Conservation (phyloP, 1,140 invertebrate genomes). For the Palaemon carinicauda region DNA sequence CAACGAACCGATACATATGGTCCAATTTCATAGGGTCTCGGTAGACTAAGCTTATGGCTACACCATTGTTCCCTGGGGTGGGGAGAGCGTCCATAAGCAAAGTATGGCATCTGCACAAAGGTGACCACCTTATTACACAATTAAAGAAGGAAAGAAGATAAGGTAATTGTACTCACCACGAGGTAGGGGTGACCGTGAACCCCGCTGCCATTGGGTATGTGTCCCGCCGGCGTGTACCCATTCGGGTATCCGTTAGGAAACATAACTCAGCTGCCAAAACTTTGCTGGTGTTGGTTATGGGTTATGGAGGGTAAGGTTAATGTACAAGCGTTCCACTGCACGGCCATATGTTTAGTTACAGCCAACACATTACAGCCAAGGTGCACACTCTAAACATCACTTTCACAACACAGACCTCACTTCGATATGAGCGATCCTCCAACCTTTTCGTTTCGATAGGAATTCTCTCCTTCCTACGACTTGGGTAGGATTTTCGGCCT, state of each 20-base stretch:
- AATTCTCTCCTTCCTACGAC: no score
- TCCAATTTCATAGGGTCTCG: no score
- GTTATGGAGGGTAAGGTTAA: constrained; percentile 9
- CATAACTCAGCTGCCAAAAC: constrained; percentile 20
- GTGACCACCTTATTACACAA: no score
- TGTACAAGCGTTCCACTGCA: constrained; percentile 32
- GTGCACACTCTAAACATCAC: constrained; percentile 25
- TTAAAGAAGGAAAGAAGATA: not conserved
- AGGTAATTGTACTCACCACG: constrained; percentile 6
- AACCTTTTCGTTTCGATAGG: not conserved
- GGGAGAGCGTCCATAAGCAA: no score
- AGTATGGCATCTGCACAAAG: no score
- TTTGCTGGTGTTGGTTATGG: not conserved
- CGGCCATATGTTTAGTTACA: constrained; percentile 52
- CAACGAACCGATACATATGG: no score
- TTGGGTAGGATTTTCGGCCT: no score
- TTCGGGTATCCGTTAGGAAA: constrained; percentile 45
- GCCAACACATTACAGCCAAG: constrained; percentile 23
- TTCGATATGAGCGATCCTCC: not conserved
- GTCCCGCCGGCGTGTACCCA: constrained; percentile 43
- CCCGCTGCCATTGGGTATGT: constrained; percentile 26
- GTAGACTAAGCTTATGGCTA: not conserved
- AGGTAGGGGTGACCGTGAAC: not conserved
- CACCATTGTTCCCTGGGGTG: not conserved
- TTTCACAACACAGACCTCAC: constrained; percentile 34